Conservation (phyloP, 2,797 vertebrate species). For the Oreortyx pictus region DNA sequence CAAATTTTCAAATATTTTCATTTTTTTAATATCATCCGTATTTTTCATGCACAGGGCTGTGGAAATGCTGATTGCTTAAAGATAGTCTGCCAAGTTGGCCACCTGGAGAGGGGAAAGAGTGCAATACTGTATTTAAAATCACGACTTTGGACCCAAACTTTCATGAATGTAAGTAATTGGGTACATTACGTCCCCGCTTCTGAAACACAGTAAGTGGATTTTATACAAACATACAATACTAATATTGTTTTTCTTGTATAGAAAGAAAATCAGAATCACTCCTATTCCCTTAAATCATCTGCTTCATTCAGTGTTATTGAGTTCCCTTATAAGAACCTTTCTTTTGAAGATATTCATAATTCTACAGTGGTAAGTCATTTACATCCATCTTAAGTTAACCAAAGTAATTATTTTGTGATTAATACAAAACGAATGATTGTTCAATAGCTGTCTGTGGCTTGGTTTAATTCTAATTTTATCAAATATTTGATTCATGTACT, state of each 20-base stretch:
- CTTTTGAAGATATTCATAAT: slow-evolving; percentile 86
- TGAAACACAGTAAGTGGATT: background rate
- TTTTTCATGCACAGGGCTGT: slow-evolving; percentile 84
- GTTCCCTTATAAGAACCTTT: slow-evolving; percentile 94
- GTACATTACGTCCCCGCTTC: background rate
- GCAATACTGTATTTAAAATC: slow-evolving; percentile 92
- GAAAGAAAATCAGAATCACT: slow-evolving; percentile 93
- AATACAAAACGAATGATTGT: background rate
- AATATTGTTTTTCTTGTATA: slow-evolving; percentile 59
- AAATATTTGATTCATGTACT: background rate
- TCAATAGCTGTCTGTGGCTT: background rate
- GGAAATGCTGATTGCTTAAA: slow-evolving; percentile 83
- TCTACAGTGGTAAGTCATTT: slow-evolving; percentile 81
- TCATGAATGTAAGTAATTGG: slow-evolving; percentile 87
- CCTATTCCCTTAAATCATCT: slow-evolving; percentile 87
- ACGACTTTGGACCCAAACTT: slow-evolving; percentile 89
- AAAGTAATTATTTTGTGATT: background rate
- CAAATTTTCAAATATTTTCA: background rate
- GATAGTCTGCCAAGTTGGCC: slow-evolving; percentile 91
- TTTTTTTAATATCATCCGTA: background rate
- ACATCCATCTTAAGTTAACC: background rate
- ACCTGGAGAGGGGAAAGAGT: slow-evolving; percentile 89
- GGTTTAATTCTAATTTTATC: background rate
- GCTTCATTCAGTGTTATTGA: slow-evolving; percentile 93
- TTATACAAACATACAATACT: background rate